Conservation (phyloP, 1,140 invertebrate species). For the Bombyx mori region DNA sequence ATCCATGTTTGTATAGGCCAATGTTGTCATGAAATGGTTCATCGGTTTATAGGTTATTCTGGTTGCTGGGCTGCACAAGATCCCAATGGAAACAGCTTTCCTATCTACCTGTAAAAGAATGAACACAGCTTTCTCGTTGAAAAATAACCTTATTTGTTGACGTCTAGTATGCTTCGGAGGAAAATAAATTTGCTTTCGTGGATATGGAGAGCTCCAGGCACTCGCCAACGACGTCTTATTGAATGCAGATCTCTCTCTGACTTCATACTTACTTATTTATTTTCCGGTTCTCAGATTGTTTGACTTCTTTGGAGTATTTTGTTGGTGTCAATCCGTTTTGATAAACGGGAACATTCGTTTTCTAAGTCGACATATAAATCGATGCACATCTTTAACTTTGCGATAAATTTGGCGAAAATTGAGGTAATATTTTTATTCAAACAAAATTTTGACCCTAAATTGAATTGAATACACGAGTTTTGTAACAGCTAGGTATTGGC, state of each 20-base stretch:
- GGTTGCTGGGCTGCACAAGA: too few relatives aligned
- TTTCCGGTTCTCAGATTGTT: conserved; percentile 12
- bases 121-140: conserved; percentile 51
- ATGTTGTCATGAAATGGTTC: too few relatives aligned
- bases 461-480: too few relatives aligned
- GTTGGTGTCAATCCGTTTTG: conserved; percentile 3
- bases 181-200: conserved; percentile 60
- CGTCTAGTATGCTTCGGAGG: conserved; percentile 54
- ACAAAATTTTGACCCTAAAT: not conserved
- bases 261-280: conserved; percentile 19
- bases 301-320: conserved; percentile 1
- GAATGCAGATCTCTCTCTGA: conserved; percentile 32
- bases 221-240: conserved; percentile 45
- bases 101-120: conserved; percentile 18
- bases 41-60: too few relatives aligned
- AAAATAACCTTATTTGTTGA: conserved; percentile 68
- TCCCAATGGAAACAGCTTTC: too few relatives aligned
- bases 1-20: too few relatives aligned
- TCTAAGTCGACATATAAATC: conserved; percentile 3
- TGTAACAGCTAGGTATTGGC: too few relatives aligned
- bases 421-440: not conserved
- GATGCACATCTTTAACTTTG: not conserved
- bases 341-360: conserved; percentile 1
- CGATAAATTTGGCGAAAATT: not conserved
- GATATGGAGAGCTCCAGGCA: conserved; percentile 45